These are phyloP conservation scores for Hedychridium roseum DNA, from an alignment of 2,888 invertebrate genomes.

Conservation along the genomic window DNA sequence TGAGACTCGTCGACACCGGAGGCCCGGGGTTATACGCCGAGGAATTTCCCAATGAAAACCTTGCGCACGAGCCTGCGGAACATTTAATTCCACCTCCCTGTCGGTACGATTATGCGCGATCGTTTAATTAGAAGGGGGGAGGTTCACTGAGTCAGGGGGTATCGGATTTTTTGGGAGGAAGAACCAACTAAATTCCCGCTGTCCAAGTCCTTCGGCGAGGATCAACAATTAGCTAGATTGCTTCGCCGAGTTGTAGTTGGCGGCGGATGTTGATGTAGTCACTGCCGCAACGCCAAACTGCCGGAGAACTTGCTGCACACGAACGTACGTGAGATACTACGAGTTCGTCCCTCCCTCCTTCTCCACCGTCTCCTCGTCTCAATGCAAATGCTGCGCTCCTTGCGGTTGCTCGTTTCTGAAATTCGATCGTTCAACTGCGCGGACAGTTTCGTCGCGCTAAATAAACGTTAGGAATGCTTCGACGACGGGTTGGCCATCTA, in stretches of 20 bases:
- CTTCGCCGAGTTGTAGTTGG: constrained; percentile 15
- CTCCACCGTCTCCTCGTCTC: too few species aligned
- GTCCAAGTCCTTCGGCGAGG: constrained; percentile 12
- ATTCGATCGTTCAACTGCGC: too few species aligned
- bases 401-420: too few species aligned
- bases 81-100: constrained; percentile 13
- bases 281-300: constrained; percentile 19
- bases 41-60: too few species aligned
- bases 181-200: constrained; percentile 10
- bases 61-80: constrained; percentile 16
- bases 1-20: not conserved
- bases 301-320: constrained; percentile 17
- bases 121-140: constrained; percentile 9
- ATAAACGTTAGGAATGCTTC: too few species aligned
- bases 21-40: not conserved
- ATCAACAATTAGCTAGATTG: constrained; percentile 33
- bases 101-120: constrained; percentile 15
- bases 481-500: too few species aligned
- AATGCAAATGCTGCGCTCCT: too few species aligned
- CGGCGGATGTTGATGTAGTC: constrained; percentile 25
- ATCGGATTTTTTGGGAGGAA: not conserved
- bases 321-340: constrained; percentile 2
- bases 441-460: too few species aligned
- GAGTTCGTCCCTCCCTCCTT: constrained; percentile 3
- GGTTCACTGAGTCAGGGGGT: constrained; percentile 7